Evolutionary conservation across 2,888 invertebrate species (phyloP).

Genomic region (Halictus ligatus): DNA sequence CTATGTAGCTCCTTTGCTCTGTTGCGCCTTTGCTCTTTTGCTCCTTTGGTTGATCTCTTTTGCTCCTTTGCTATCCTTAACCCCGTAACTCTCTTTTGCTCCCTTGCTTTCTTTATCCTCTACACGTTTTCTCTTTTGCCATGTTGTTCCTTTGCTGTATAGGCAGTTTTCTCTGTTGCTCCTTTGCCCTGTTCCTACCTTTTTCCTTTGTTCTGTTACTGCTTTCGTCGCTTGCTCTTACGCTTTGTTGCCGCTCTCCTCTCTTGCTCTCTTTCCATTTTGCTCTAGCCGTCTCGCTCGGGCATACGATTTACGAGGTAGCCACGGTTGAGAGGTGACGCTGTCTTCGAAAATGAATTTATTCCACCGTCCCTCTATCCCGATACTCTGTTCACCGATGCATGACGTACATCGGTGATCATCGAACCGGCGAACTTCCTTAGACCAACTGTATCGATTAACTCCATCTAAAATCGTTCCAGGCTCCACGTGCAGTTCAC

Average conservation of each 20-base stretch:
- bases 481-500: constrained; percentile 4
- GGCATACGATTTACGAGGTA: constrained; percentile 54
- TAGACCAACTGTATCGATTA: constrained; percentile 23
- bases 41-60: too few species aligned
- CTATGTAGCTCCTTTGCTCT: background rate
- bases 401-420: constrained; percentile 40
- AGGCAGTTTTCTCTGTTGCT: background rate
- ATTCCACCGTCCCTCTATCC: constrained; percentile 40
- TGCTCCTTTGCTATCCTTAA: background rate
- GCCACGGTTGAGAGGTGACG: constrained; percentile 22
- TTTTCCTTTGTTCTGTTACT: background rate
- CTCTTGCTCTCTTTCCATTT: background rate
- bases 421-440: constrained; percentile 42
- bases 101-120: background rate
- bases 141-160: too few species aligned
- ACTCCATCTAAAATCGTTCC: background rate
- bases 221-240: background rate
- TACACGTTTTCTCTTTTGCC: background rate
- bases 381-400: constrained; percentile 50
- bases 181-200: too few species aligned
- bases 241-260: background rate
- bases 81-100: background rate
- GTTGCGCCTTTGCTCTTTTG: too few species aligned
- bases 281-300: background rate
- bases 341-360: constrained; percentile 63